Evolutionary conservation across 2,113 vertebrate genomes (phyloP).

Genomic region (Columba livia): DNA sequence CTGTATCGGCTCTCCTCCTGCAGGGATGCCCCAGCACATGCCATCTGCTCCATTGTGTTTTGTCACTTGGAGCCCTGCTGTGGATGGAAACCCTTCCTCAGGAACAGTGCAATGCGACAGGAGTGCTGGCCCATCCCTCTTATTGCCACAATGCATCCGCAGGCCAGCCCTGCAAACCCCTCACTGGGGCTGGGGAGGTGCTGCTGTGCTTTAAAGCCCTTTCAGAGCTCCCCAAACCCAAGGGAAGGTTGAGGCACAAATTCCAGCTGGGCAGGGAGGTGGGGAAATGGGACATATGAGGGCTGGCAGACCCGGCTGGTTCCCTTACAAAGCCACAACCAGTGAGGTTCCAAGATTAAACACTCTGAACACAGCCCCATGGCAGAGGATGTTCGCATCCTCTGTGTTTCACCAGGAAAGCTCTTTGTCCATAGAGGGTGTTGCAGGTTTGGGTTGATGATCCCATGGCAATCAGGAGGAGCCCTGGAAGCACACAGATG

Average conservation of each 20-base stretch:
- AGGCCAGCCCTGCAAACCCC: background rate
- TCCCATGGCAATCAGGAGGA: too few species aligned
- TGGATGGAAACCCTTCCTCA: background rate
- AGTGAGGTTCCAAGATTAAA: background rate
- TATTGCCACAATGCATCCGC: background rate
- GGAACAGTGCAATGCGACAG: accelerated
- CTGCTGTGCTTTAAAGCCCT: background rate
- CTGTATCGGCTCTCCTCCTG: accelerated
- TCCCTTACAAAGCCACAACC: background rate
- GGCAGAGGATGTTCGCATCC: background rate
- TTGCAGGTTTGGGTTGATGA: too few species aligned
- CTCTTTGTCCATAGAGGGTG: too few species aligned
- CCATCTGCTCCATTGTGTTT: background rate
- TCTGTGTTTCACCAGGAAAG: background rate
- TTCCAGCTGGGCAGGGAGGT: background rate
- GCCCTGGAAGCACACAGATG: too few species aligned
- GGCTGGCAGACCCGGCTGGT: background rate
- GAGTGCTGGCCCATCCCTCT: background rate
- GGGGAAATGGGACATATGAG: background rate
- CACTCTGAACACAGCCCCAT: accelerated
- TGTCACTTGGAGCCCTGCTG: background rate
- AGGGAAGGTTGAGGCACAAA: background rate
- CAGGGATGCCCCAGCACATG: background rate
- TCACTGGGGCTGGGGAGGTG: accelerated
- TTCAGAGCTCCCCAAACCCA: background rate